Percentiles rank a stretch among this genome's conserved stretches.
These are phyloP conservation scores for Coendou prehensilis DNA, from an alignment of 2,797 vertebrate genomes.

Conservation along the genomic window DNA sequence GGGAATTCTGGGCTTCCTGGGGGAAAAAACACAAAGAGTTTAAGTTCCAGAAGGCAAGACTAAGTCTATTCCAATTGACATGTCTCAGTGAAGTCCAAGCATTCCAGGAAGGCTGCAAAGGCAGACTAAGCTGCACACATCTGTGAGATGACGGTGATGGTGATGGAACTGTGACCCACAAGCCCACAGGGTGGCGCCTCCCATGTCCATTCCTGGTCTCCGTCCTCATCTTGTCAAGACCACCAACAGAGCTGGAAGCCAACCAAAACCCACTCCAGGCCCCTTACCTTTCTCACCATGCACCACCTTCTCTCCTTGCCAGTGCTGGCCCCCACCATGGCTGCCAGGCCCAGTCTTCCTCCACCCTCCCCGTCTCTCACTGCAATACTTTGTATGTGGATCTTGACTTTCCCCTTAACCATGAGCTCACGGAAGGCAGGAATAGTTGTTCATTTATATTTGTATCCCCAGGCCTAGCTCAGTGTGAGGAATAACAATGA, in stretches of 20 bases:
- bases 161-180: neutral
- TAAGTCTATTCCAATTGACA: constrained; percentile 52
- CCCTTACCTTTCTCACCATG: neutral
- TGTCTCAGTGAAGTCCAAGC: neutral
- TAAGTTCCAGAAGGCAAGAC: constrained; percentile 47
- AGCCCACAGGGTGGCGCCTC: neutral
- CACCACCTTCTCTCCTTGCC: neutral
- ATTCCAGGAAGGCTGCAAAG: neutral
- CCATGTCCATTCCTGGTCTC: neutral
- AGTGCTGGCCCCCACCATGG: neutral
- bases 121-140: neutral
- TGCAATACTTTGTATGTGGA: neutral
- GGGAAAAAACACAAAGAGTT: constrained; percentile 82
- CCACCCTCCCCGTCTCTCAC: neutral
- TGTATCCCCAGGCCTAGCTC: neutral
- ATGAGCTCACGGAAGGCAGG: neutral
- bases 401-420: neutral
- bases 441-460: neutral
- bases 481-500: constrained; percentile 11
- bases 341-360: neutral
- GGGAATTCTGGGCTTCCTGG: constrained; percentile 99
- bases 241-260: neutral
- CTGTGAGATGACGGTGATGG: neutral
- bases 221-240: neutral
- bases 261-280: neutral